These are phyloP conservation scores for Lytechinus pictus DNA, from an alignment of 35 echinoderm and acorn worm genomes.

Conservation along the genomic window DNA sequence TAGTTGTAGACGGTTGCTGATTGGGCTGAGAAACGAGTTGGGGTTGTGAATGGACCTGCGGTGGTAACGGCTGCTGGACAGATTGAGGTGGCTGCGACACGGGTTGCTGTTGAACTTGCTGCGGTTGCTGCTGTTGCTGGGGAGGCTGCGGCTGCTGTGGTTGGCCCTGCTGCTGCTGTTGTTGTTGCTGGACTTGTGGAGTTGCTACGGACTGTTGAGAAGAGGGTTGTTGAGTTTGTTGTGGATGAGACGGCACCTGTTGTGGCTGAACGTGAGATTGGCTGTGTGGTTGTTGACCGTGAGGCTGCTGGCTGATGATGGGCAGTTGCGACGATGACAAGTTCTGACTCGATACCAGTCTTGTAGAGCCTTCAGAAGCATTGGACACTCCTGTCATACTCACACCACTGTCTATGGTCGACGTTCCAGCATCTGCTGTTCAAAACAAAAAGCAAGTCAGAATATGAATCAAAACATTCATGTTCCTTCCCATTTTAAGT, in stretches of 20 bases:
- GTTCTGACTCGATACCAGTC: slow-evolving; percentile 44
- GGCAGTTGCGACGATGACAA: not conserved
- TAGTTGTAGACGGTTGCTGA: not conserved
- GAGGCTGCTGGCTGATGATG: slow-evolving; percentile 34
- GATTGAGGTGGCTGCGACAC: slow-evolving; percentile 4
- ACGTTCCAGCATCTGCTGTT: slow-evolving; percentile 15
- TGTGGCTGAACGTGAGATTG: slow-evolving; percentile 57
- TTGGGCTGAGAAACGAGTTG: not conserved
- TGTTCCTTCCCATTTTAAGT: not conserved
- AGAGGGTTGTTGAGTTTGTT: slow-evolving; percentile 30
- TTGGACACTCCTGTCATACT: slow-evolving; percentile 39
- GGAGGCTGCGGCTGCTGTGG: slow-evolving; percentile 53
- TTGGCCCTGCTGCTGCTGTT: slow-evolving; percentile 53
- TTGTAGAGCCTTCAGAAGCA: slow-evolving; percentile 44
- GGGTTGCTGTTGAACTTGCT: slow-evolving; percentile 51
- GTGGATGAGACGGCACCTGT: slow-evolving; percentile 46
- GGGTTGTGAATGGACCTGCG: not conserved
- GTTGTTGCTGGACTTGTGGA: slow-evolving; percentile 57
- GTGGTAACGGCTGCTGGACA: not conserved
- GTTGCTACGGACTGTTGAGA: slow-evolving; percentile 49
- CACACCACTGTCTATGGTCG: slow-evolving; percentile 68
- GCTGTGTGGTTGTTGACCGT: slow-evolving; percentile 31
- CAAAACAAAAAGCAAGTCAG: not conserved
- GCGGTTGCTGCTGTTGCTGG: slow-evolving; percentile 60
- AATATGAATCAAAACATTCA: not conserved